Evolutionary conservation across 1,140 invertebrate genomes (phyloP), one percentile per base, ranked within the genome.

Genomic region (Hirudo medicinalis): DNA sequence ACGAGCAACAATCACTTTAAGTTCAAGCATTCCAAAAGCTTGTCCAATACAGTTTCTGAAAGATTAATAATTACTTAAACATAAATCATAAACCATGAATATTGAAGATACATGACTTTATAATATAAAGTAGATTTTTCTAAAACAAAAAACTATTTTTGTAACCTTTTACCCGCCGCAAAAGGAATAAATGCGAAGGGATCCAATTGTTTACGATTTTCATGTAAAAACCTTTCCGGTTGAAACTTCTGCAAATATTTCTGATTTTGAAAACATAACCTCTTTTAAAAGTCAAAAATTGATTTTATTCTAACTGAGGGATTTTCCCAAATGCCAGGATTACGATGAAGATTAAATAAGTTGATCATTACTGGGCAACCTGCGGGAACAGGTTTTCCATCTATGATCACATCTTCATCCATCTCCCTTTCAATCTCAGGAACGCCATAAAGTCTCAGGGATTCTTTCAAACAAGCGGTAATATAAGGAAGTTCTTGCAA

Each of bases 381-480:
- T 4, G 72, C 15, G 27, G 77, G 77, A 5, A 78, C 22, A 2
- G 19, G 70, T 15, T 72, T 22, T 22, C 76, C 76, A 70, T 77
- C 77, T 25, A 85, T 76, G 76, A 49, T 71, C 29, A 82, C 80
- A 66, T 91, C 88, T 77, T 88, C 82, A 67, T 87, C 87, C 2
- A 90, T 77, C 72, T 87, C 80, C 75, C 90, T 82, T 2, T 87
- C 87, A 75, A 91, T 89, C 20, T 87, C 79, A 0, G 90, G 89
- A 22, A 82, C 78, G 3, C 79, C 73, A 71, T 78, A 78, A 40
- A 83, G 71, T 40, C 82, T 74, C 73, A 82, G 75, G 1, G 78
- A 75, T 75, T 84, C 83, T 70, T 82, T 80, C 17, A 84, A 76
- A 53, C 81, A 81, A 32, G 77, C 74, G 22, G 79, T 79, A 54